A percentile compares a stretch with the other conserved stretches of the same genome.
phyloP scores from a whole-genome alignment of 2,888 invertebrate species.

The Brachycybe producta region DNA sequence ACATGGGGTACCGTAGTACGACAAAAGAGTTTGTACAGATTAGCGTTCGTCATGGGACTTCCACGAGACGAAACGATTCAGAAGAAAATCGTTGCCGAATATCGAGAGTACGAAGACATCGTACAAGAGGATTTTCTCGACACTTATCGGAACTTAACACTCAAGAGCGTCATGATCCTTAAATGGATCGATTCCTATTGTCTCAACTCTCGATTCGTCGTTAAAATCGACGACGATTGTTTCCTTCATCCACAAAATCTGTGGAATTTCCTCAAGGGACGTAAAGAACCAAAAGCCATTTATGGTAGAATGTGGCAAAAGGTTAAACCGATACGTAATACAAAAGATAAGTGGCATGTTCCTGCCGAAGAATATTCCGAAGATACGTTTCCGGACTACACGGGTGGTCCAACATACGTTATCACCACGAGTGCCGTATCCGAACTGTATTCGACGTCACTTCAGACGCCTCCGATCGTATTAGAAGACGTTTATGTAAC shows the following conservation, averaged over 20 bases:
- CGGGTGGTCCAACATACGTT: slow-evolving; percentile 25
- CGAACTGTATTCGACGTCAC: slow-evolving; percentile 7
- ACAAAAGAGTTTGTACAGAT: slow-evolving; percentile 19
- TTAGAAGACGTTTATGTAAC: slow-evolving; percentile 21
- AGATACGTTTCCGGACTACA: slow-evolving; percentile 23
- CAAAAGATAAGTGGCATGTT: slow-evolving; percentile 24
- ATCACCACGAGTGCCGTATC: slow-evolving; percentile 14
- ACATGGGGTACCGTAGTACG: slow-evolving; percentile 27
- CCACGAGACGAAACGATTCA: slow-evolving; percentile 16
- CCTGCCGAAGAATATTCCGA: slow-evolving; percentile 21
- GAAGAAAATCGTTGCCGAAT: slow-evolving; percentile 20
- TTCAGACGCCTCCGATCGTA: slow-evolving; percentile 13
- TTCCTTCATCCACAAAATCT: slow-evolving; percentile 25
- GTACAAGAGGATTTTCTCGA: slow-evolving; percentile 25
- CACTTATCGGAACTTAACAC: slow-evolving; percentile 25
- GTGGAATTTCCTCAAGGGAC: slow-evolving; percentile 18
- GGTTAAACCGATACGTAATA: slow-evolving; percentile 23
- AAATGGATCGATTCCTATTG: slow-evolving; percentile 24
- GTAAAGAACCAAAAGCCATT: slow-evolving; percentile 15
- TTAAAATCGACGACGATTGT: slow-evolving; percentile 27
- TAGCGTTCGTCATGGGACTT: slow-evolving; percentile 21
- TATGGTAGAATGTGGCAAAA: slow-evolving; percentile 24
- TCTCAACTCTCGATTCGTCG: slow-evolving; percentile 22
- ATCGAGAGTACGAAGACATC: slow-evolving; percentile 22
- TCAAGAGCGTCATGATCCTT: slow-evolving; percentile 25